Evolutionary conservation across 2,113 vertebrate genomes (phyloP), one percentile per base, ranked within the genome.

Genomic region (Tor tambroides): DNA sequence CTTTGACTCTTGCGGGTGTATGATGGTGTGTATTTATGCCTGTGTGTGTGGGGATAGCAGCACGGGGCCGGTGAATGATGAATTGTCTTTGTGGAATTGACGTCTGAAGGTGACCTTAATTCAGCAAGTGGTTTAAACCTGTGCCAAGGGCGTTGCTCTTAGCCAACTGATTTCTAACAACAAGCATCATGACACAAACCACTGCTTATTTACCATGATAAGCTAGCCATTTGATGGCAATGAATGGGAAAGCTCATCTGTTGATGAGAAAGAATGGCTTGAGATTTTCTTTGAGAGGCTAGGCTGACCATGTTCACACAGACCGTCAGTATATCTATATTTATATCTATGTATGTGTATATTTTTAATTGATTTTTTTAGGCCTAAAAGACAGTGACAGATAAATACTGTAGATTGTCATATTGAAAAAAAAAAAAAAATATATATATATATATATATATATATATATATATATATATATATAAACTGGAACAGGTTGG

Each of bases 31-130:
- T 76, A 23, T 76, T 46, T 75, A 32, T 71, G 46, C 56, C 63
- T 76, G 38, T 74, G 72, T n/a, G 69, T 30, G 21, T 56, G 76
- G 10, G 15, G 63, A 71, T 32, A 23, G 43, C 80, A 32, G 35
- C 35, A 28, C 38, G 63, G 63, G 74, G 69, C 11, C 43, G 74
- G 26, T 17, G 15, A 41, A 43, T 49, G 69, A 35, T 17, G 28
- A 69, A 63, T 67, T 87, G 82, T 85, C 77, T 69, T 82, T 35
- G 69, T n/a, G 6, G 49, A 49, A 74, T 84, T 84, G 82, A 84
- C 32, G 49, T 84, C 69, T 74, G 46, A 74, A 84, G 82, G 82
- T 84, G 65, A 69, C 49, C 69, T 84, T 74, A 38, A 35, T 84
- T 74, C 30, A 38, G 28, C 49, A 41, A 74, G 82, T 56, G 67